Evolutionary conservation across 2,113 vertebrate species (phyloP).

Genomic region (Tringa solitaria): DNA sequence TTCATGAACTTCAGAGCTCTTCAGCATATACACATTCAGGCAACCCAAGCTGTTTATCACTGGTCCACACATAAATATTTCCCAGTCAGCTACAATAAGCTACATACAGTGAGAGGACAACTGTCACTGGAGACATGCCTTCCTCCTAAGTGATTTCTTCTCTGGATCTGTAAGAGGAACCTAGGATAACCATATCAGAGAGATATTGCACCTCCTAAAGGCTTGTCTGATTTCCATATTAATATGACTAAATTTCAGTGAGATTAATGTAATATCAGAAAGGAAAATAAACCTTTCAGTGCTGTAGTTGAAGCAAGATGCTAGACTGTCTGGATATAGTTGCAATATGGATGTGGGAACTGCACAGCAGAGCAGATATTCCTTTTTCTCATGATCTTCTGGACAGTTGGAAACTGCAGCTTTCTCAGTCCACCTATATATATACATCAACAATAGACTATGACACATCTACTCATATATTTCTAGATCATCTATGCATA

Average conservation of each 20-base stretch:
- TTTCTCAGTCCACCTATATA: neutral
- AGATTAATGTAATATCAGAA: neutral
- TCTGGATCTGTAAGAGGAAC: neutral
- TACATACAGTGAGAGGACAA: neutral
- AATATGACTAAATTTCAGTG: neutral
- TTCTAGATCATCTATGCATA: neutral
- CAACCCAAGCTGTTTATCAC: neutral
- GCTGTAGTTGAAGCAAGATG: neutral
- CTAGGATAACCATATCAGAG: neutral
- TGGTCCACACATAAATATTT: neutral
- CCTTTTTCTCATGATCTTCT: neutral
- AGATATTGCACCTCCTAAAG: neutral
- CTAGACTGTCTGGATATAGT: neutral
- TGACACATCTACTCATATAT: neutral
- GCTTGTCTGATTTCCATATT: neutral
- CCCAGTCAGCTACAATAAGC: neutral
- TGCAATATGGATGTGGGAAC: neutral
- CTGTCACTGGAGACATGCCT: neutral
- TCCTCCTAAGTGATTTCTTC: neutral
- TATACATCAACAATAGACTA: neutral
- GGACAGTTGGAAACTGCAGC: neutral
- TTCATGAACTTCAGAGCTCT: neutral
- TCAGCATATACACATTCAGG: neutral
- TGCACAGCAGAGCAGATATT: neutral
- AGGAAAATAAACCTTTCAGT: neutral